Percentiles rank a stretch among this genome's conserved stretches.
These are phyloP conservation scores for Aselliscus stoliczkanus DNA, from an alignment of 2,797 vertebrate species.

Conservation along the genomic window DNA sequence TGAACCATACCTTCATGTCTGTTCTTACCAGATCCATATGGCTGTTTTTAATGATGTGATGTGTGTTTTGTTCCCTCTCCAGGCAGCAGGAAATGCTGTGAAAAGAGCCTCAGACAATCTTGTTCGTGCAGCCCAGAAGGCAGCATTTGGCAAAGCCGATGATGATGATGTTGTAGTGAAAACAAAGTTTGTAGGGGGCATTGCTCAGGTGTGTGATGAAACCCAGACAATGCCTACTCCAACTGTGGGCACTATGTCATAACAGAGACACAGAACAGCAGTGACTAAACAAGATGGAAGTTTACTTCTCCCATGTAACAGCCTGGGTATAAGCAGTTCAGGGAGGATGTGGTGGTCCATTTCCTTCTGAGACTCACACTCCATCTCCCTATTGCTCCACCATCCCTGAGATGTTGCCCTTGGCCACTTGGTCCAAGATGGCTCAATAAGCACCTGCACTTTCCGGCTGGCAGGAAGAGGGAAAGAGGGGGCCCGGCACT, in stretches of 20 bases:
- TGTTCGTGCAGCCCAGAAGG: conserved; percentile 96
- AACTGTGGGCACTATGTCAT: neutral
- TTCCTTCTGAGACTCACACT: neutral
- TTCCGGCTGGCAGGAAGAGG: neutral
- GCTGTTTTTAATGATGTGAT: neutral
- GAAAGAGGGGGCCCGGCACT: neutral
- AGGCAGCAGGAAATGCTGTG: conserved; percentile 97
- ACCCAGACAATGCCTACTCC: neutral
- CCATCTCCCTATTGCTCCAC: neutral
- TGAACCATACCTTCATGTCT: conserved; percentile 17
- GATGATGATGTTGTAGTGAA: conserved; percentile 96
- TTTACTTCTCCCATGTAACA: neutral
- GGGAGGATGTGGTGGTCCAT: neutral
- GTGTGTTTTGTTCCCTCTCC: conserved; percentile 26
- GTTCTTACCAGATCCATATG: neutral
- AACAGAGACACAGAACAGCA: neutral
- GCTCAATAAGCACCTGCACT: neutral
- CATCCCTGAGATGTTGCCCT: neutral
- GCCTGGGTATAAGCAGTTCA: neutral
- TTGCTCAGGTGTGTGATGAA: conserved; percentile 91
- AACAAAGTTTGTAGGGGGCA: conserved; percentile 98
- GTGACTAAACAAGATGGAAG: neutral
- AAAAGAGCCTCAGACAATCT: conserved; percentile 99
- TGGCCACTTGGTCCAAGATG: neutral
- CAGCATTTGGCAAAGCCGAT: conserved; percentile 95